Conservation (phyloP, 1,140 invertebrate genomes). For the Anastrepha obliqua region DNA sequence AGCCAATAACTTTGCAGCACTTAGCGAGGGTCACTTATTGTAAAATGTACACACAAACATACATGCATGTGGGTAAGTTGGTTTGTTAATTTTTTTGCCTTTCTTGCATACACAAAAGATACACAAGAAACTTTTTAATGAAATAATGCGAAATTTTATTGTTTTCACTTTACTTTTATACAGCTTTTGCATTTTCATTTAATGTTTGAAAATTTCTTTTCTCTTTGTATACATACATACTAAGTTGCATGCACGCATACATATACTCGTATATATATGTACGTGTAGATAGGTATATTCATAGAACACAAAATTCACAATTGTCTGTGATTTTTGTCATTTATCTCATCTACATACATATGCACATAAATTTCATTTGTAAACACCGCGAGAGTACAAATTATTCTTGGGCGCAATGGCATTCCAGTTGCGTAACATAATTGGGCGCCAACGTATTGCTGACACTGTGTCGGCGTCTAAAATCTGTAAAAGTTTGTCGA, state of each 20-base stretch:
- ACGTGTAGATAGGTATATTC: not conserved
- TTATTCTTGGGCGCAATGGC: constrained; percentile 70
- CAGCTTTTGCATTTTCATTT: not conserved
- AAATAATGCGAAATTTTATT: constrained; percentile 46
- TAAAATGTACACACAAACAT: not conserved
- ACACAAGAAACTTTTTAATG: constrained; percentile 35
- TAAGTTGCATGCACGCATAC: not conserved
- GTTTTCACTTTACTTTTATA: constrained; percentile 19
- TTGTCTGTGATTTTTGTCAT: constrained; percentile 1
- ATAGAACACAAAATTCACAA: constrained; percentile 11
- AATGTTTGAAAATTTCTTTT: not conserved
- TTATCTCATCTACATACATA: not conserved
- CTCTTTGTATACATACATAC: not conserved
- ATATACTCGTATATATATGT: no score
- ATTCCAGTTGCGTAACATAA: constrained; percentile 72
- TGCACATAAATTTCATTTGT: constrained; percentile 59
- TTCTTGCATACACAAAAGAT: not conserved
- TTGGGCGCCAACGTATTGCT: constrained; percentile 68
- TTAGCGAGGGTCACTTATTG: not conserved
- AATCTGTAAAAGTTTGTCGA: constrained; percentile 67
- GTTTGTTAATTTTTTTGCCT: not conserved
- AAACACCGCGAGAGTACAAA: constrained; percentile 68
- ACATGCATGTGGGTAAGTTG: not conserved
- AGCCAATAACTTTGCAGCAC: not conserved
- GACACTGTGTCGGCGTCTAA: constrained; percentile 63